Percentiles rank a stretch among this genome's conserved stretches.
phyloP scores from a whole-genome alignment of 2,888 invertebrate genomes.

The Penaeus monodon region DNA sequence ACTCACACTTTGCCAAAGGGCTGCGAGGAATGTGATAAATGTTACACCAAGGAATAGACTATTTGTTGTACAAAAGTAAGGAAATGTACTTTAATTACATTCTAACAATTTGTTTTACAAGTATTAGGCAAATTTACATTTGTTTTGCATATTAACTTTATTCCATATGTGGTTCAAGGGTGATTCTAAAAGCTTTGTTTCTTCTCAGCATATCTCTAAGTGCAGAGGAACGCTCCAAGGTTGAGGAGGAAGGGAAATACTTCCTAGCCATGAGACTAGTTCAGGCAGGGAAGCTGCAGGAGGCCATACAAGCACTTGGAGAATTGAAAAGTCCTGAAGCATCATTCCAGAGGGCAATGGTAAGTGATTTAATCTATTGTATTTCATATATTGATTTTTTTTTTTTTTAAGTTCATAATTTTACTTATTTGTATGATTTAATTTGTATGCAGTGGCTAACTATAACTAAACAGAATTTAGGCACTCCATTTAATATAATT shows the following conservation, averaged over 20 bases:
- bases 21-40: constrained; percentile 24
- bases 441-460: no score
- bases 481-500: no score
- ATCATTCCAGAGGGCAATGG: constrained; percentile 63
- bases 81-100: no score
- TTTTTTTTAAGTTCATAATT: no score
- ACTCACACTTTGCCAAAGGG: constrained; percentile 34
- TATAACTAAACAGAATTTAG: no score
- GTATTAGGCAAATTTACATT: no score
- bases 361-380: constrained; percentile 2
- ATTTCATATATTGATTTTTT: no score
- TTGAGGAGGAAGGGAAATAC: constrained; percentile 61
- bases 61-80: constrained; percentile 43
- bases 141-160: neutral
- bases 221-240: constrained; percentile 37
- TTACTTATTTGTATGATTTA: no score
- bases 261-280: constrained; percentile 61
- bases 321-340: constrained; percentile 61
- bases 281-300: constrained; percentile 52
- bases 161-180: neutral
- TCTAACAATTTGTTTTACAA: no score
- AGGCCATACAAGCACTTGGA: constrained; percentile 64
- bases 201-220: constrained; percentile 33
- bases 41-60: constrained; percentile 38
- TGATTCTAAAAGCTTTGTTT: constrained; percentile 1